Evolutionary conservation across 2,888 invertebrate genomes (phyloP).

Genomic region (Drepanosiphum platanoidis): DNA sequence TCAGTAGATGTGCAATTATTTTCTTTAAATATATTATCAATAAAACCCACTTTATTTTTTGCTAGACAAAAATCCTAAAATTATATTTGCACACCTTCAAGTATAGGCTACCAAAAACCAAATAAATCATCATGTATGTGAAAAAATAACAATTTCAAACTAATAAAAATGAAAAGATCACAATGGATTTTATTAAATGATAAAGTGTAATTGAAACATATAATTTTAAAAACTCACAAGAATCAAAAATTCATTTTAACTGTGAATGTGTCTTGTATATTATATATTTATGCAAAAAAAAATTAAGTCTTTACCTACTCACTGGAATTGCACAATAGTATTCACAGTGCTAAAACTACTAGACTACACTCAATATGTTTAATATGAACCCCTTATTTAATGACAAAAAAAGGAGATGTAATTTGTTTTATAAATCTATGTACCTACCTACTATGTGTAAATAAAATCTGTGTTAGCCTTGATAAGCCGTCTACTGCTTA

Average conservation of each 20-base stretch:
- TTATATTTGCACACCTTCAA: too few relatives aligned
- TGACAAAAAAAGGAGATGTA: constrained; percentile 6
- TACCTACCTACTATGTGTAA: not conserved
- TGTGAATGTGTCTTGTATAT: not conserved
- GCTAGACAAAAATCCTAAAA: not conserved
- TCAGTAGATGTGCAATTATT: not conserved
- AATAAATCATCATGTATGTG: not conserved
- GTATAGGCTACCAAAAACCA: too few relatives aligned
- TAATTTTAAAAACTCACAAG: not conserved
- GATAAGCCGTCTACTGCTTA: constrained; percentile 48
- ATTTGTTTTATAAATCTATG: constrained; percentile 35
- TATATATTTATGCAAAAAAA: not conserved
- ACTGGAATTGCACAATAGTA: not conserved
- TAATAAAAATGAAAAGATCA: not conserved
- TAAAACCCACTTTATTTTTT: not conserved
- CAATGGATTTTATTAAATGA: not conserved
- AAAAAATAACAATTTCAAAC: not conserved
- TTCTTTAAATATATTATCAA: not conserved
- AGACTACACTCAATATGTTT: not conserved
- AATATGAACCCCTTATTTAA: constrained; percentile 17
- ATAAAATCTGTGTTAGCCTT: constrained; percentile 45
- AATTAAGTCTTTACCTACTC: not conserved
- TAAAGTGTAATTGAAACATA: not conserved
- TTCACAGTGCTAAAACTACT: not conserved
- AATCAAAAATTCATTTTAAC: not conserved